Evolutionary conservation across 1,140 invertebrate species (phyloP).

Genomic region (Wiebesia pumilae): DNA sequence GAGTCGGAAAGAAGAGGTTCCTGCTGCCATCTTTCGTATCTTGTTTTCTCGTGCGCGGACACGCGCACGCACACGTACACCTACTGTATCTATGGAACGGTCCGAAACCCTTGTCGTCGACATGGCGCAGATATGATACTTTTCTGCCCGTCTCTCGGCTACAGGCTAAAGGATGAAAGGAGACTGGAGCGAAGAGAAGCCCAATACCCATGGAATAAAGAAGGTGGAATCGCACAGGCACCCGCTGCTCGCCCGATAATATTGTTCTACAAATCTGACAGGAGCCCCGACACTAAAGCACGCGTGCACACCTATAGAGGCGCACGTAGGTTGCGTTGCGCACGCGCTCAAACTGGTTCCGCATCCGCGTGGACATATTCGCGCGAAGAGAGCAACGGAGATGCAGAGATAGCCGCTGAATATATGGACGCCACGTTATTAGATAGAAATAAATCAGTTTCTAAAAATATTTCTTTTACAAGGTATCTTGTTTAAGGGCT

Average conservation of each 20-base stretch:
- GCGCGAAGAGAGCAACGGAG: conserved; percentile 50
- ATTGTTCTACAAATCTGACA: conserved; percentile 67
- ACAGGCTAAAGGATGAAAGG: not conserved
- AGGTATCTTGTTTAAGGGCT: too few species aligned
- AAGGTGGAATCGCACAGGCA: conserved; percentile 41
- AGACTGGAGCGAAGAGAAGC: conserved; percentile 9
- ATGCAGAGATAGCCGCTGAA: conserved; percentile 28
- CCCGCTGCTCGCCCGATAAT: conserved; percentile 62
- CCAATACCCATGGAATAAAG: conserved; percentile 42
- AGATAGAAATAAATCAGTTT: conserved; percentile 26
- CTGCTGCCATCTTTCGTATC: conserved; percentile 36
- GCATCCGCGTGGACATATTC: conserved; percentile 35
- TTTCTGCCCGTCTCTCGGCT: not conserved
- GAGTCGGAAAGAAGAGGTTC: conserved; percentile 15
- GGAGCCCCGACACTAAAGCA: conserved; percentile 45
- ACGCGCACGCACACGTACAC: not conserved
- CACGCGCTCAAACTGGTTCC: conserved; percentile 41
- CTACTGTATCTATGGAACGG: not conserved
- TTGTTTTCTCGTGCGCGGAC: conserved; percentile 18
- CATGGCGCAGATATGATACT: conserved; percentile 20
- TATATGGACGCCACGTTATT: conserved; percentile 26
- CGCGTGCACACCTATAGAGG: conserved; percentile 29
- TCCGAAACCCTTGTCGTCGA: conserved; percentile 9
- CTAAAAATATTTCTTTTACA: not conserved
- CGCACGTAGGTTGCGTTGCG: conserved; percentile 28